Conservation (phyloP, 2,888 invertebrate species). For the Drosophila nigricruria region DNA sequence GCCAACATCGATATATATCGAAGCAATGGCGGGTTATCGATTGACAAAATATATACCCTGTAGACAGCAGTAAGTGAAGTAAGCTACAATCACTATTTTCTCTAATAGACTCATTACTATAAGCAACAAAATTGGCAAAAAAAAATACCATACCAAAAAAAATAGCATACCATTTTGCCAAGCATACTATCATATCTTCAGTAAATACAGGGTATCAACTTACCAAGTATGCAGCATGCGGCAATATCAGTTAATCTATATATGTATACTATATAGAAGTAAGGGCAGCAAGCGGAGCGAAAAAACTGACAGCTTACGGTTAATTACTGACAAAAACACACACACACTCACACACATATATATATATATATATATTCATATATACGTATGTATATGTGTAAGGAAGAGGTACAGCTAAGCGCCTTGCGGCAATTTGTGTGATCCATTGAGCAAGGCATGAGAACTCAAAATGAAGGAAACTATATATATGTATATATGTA, state of each 20-base stretch:
- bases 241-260: slow-evolving; percentile 62
- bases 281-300: slow-evolving; percentile 64
- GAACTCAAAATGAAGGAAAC: slow-evolving; percentile 10
- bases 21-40: no score
- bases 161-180: neutral
- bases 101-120: neutral
- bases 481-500: neutral
- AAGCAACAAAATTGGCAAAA: neutral
- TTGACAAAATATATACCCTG: no score
- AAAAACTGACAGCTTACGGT: slow-evolving; percentile 81
- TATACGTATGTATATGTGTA: neutral
- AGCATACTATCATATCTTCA: neutral
- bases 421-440: slow-evolving; percentile 73
- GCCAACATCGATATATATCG: no score
- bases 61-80: neutral
- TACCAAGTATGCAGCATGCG: slow-evolving; percentile 38
- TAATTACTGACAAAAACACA: slow-evolving; percentile 71
- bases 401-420: slow-evolving; percentile 23
- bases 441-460: slow-evolving; percentile 73
- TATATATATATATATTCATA: neutral
- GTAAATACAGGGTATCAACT: neutral
- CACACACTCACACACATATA: slow-evolving; percentile 19
- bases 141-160: neutral
- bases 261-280: slow-evolving; percentile 6
- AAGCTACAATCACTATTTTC: neutral